Base-by-base conservation (phyloP, 2,113 vertebrate genomes). In the Pseudois nayaur region DNA sequence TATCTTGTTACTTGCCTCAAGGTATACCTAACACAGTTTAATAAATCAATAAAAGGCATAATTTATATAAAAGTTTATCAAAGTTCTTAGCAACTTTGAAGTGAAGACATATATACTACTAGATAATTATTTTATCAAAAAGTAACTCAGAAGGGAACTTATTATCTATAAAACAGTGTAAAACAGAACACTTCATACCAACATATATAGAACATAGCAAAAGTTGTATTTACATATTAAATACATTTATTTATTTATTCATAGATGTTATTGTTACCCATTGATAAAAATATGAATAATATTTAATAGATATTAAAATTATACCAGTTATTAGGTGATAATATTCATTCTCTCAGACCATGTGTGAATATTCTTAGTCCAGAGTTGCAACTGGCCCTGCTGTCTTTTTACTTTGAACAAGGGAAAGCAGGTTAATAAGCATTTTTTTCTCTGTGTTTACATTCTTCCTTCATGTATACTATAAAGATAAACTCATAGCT, bases 251-350 rank as follows among this genome's bases (percentile, higher is more conserved):
- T 36, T 71, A 74, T 74, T 74, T 74, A 23, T 40, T 74, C 11
- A 6, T 94, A 45, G 25, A 67, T 94, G 67, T 40, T 86, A 54
- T 82, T 87, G 86, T 94, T 57, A 84, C 15, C 45, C 48, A 81
- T 33, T 93, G 40, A 60, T 59, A 84, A 89, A 88, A 71, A 50
- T 85, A 3, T 87, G 10, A 91, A 29, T 8, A 76, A 2, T 90
- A 15, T 79, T 97, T 95, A 67, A 86, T n/a, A 94, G 16, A 83
- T 84, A 86, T 71, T 94, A 79, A 62, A 82, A 74, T 67, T 86
- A 57, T 23, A 50, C 9, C 59, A 48, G 45, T 50, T 94, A 52
- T 33, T 55, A 94, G 54, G 31, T 14, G 4, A 60, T 98, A 16
- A 8, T 14, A 16, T 21, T 78, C 25, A 45, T 29, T 78, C 25